These are phyloP conservation scores for Leucoraja erinaceus DNA, from an alignment of 2,113 vertebrate species.

Conservation along the genomic window DNA sequence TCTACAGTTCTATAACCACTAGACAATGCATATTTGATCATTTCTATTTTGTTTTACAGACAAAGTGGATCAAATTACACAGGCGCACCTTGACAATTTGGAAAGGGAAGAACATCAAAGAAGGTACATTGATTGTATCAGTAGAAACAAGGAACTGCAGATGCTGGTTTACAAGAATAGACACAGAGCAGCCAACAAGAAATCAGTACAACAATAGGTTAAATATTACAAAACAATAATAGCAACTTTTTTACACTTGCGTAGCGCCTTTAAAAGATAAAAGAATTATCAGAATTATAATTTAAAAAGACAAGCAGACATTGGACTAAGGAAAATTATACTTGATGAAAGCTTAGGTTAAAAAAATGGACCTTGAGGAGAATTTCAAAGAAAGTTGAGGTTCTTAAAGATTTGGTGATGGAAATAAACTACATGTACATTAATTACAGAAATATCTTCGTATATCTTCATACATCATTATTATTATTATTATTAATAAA, in stretches of 20 bases:
- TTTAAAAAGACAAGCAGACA: background rate
- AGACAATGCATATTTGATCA: background rate
- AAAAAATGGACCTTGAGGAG: background rate
- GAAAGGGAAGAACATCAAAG: conserved; percentile 72
- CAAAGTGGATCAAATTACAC: conserved; percentile 72
- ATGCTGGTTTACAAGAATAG: too few relatives aligned
- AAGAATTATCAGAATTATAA: background rate
- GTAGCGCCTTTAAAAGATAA: background rate
- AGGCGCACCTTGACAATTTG: conserved; percentile 69
- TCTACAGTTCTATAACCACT: too few relatives aligned
- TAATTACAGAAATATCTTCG: background rate
- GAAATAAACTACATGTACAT: background rate
- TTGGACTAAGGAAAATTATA: background rate
- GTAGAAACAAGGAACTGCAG: too few relatives aligned
- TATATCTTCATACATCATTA: background rate
- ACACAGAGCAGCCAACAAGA: background rate
- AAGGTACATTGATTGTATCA: conserved; percentile 62
- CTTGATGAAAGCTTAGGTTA: background rate
- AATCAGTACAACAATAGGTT: background rate
- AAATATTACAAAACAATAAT: background rate
- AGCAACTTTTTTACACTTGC: background rate
- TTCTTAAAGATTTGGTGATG: background rate
- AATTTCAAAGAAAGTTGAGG: background rate
- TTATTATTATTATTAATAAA: too few relatives aligned
- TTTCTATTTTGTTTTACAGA: conserved; percentile 59